Percentiles rank a stretch among this genome's conserved stretches.
These are phyloP conservation scores for Crotophaga sulcirostris DNA, from an alignment of 2,113 vertebrate genomes.

Conservation along the genomic window DNA sequence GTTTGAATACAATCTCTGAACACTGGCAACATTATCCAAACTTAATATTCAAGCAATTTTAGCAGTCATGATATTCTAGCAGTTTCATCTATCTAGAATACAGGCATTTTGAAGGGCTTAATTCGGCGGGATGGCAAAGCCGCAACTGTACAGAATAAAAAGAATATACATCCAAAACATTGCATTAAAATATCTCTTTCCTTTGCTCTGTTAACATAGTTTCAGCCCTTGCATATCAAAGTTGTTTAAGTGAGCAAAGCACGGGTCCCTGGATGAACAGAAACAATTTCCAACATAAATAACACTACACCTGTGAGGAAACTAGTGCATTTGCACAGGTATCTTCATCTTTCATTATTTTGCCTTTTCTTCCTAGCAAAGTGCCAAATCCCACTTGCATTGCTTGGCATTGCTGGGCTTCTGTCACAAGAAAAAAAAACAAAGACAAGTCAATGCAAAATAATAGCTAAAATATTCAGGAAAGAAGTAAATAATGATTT, in stretches of 20 bases:
- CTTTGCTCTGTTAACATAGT: neutral
- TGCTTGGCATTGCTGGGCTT: neutral
- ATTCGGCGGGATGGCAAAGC: neutral
- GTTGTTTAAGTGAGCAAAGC: neutral
- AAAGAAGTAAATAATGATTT: neutral
- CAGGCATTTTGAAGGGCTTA: neutral
- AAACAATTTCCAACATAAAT: neutral
- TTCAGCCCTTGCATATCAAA: neutral
- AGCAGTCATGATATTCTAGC: neutral
- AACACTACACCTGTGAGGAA: neutral
- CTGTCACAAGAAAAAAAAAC: neutral
- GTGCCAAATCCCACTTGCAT: neutral
- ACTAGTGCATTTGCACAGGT: neutral
- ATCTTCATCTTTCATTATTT: neutral
- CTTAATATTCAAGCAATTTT: neutral
- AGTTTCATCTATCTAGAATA: neutral
- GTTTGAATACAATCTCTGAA: neutral
- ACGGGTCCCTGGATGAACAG: neutral
- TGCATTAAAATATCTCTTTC: neutral
- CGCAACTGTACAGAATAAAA: neutral
- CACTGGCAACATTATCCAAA: neutral
- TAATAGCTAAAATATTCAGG: neutral
- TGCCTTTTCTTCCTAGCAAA: neutral
- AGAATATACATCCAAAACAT: neutral
- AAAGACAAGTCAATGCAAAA: neutral